Percentiles rank a stretch among this genome's conserved stretches.
Evolutionary conservation across 2,888 invertebrate genomes (phyloP).

Genomic region (Gandaritis pyraliata): DNA sequence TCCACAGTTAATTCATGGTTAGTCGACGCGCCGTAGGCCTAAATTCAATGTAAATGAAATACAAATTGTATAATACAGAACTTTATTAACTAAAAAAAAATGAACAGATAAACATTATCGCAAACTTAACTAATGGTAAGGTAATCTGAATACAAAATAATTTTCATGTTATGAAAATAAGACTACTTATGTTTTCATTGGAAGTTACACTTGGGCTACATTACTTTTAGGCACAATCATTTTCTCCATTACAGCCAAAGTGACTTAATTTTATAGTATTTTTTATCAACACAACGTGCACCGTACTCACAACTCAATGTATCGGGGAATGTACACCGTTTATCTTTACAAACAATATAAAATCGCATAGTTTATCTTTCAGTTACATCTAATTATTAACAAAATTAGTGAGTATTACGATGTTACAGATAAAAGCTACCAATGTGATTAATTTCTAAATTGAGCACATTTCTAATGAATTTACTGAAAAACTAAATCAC

Average conservation of each 20-base stretch:
- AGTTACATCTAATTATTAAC: constrained; percentile 10
- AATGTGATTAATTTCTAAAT: constrained; percentile 20
- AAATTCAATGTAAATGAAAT: background rate
- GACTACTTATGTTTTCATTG: background rate
- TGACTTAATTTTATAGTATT: constrained; percentile 9
- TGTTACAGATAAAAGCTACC: constrained; percentile 16
- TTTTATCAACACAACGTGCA: constrained; percentile 7
- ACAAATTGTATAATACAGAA: constrained; percentile 47
- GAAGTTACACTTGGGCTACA: constrained; percentile 2
- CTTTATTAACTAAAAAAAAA: constrained; percentile 48
- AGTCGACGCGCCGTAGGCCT: no score
- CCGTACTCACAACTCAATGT: constrained; percentile 19
- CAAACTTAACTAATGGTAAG: constrained; percentile 48
- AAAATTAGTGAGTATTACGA: constrained; percentile 31
- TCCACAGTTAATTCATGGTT: no score
- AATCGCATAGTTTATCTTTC: constrained; percentile 8
- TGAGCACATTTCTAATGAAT: constrained; percentile 27
- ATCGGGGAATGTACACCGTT: constrained; percentile 28
- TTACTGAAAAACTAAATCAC: background rate
- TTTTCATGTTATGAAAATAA: constrained; percentile 14
- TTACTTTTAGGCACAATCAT: constrained; percentile 29
- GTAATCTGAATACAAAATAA: constrained; percentile 32
- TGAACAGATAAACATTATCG: constrained; percentile 53
- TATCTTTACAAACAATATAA: constrained; percentile 22
- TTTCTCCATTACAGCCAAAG: constrained; percentile 22